phyloP scores from a whole-genome alignment of 2,888 invertebrate genomes.

The Calliopum simillimum region DNA sequence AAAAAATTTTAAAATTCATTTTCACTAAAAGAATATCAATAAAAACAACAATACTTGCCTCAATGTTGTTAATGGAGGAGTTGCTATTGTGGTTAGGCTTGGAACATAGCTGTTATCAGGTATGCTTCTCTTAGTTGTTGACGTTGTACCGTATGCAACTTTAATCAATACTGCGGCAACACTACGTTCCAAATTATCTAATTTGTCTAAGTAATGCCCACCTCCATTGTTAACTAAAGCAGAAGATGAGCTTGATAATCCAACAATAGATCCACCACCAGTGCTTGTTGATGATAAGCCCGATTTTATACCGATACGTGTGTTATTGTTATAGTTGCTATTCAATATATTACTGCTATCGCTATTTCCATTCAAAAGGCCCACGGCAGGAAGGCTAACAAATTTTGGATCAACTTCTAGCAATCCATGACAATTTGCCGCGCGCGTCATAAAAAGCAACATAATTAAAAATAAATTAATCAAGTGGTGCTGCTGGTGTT shows the following conservation, averaged over 20 bases:
- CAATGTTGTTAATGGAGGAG: conserved; percentile 72
- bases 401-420: conserved; percentile 51
- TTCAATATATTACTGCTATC: conserved; percentile 35
- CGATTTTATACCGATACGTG: conserved; percentile 21
- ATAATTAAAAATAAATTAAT: conserved; percentile 18
- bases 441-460: background rate
- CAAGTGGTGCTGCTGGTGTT: background rate
- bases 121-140: conserved; percentile 76
- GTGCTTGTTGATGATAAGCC: conserved; percentile 35
- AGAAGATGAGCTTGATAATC: conserved; percentile 39
- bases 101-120: conserved; percentile 73
- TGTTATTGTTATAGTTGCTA: conserved; percentile 34
- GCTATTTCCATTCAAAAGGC: conserved; percentile 21
- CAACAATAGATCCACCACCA: conserved; percentile 9
- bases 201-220: conserved; percentile 70
- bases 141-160: conserved; percentile 75
- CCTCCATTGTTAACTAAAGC: conserved; percentile 45
- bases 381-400: conserved; percentile 36
- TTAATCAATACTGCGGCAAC: conserved; percentile 77
- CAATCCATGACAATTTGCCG: conserved; percentile 44
- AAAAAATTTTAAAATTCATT: conserved; percentile 15
- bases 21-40: conserved; percentile 2
- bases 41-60: conserved; percentile 60
- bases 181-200: conserved; percentile 73
- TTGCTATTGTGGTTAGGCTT: conserved; percentile 74